A percentile compares a stretch with the other conserved stretches of the same genome.
Conservation (phyloP, 1,140 invertebrate species). For the Meloidogyne exigua region DNA sequence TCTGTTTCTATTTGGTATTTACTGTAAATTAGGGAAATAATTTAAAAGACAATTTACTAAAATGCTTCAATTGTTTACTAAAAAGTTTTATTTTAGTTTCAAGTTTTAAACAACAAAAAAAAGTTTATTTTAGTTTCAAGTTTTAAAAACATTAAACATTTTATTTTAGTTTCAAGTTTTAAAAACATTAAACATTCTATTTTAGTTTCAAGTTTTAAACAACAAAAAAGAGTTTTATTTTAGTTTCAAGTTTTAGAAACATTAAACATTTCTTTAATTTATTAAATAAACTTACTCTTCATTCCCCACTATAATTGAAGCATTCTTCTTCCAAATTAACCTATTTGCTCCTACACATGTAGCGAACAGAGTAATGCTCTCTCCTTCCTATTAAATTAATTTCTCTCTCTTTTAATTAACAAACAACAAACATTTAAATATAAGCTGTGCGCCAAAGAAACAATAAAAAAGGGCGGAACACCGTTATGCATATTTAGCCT, state of each 20-base stretch:
- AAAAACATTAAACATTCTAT: too few species aligned
- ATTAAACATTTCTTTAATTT: too few species aligned
- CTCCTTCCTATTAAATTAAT: background rate
- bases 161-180: too few species aligned
- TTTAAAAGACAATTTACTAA: too few species aligned
- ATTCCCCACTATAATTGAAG: slow-evolving; percentile 3
- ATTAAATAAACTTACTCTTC: background rate
- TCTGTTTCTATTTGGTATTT: background rate
- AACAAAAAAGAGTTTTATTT: too few species aligned
- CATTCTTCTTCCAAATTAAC: background rate
- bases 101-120: too few species aligned
- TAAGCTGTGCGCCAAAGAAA: background rate
- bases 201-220: too few species aligned
- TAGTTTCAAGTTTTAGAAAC: too few species aligned
- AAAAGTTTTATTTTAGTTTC: too few species aligned
- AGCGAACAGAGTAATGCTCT: background rate
- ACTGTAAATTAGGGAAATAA: background rate
- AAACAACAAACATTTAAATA: slow-evolving; percentile 2
- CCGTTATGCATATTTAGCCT: background rate
- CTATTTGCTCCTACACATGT: slow-evolving; percentile 11
- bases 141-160: too few species aligned
- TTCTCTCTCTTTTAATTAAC: background rate
- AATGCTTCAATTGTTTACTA: too few species aligned
- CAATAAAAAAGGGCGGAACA: slow-evolving; percentile 4
- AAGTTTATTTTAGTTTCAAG: too few species aligned